phyloP scores from a whole-genome alignment of 2,797 vertebrate species.

The Pagetopsis macropterus region DNA sequence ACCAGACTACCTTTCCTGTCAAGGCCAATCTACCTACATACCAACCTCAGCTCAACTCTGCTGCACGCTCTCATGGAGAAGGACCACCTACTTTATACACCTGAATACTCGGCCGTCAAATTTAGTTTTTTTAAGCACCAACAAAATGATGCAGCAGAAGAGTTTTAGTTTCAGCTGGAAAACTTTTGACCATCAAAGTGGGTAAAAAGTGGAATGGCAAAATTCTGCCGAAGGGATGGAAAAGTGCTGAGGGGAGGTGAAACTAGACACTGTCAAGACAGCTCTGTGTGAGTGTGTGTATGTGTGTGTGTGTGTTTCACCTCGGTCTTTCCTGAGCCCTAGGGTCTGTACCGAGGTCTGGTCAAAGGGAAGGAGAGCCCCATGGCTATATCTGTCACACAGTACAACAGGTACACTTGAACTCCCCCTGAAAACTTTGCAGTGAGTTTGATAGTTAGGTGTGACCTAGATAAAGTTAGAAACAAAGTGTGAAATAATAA shows the following conservation, averaged over 20 bases:
- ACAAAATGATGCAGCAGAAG: slow-evolving; percentile 56
- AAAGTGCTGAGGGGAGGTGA: slow-evolving; percentile 82
- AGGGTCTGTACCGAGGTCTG: slow-evolving; percentile 70
- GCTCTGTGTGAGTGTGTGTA: slow-evolving; percentile 39
- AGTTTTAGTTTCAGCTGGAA: slow-evolving; percentile 53
- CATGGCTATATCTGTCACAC: slow-evolving; percentile 73
- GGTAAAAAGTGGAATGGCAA: slow-evolving; percentile 71
- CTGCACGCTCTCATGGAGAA: slow-evolving; percentile 20
- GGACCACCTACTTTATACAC: slow-evolving; percentile 40
- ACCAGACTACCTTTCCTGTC: slow-evolving; percentile 54
- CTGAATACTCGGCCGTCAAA: slow-evolving; percentile 10
- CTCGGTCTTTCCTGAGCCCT: slow-evolving; percentile 69
- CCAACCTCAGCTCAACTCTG: slow-evolving; percentile 35
- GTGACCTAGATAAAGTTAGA: slow-evolving; percentile 29
- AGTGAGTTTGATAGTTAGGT: slow-evolving; percentile 41
- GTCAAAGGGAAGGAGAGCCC: slow-evolving; percentile 71
- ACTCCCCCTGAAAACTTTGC: slow-evolving; percentile 63
- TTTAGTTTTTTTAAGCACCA: neutral
- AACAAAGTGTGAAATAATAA: slow-evolving; percentile 4
- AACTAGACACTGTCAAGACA: slow-evolving; percentile 77
- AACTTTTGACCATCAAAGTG: slow-evolving; percentile 72
- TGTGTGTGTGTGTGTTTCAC: slow-evolving; percentile 51
- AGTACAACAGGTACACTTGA: slow-evolving; percentile 65
- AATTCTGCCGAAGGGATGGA: slow-evolving; percentile 74
- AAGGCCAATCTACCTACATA: slow-evolving; percentile 59